Percentiles rank a stretch among this genome's conserved stretches.
Evolutionary conservation across 2,888 invertebrate genomes (phyloP).

Genomic region (Phengaris arion): DNA sequence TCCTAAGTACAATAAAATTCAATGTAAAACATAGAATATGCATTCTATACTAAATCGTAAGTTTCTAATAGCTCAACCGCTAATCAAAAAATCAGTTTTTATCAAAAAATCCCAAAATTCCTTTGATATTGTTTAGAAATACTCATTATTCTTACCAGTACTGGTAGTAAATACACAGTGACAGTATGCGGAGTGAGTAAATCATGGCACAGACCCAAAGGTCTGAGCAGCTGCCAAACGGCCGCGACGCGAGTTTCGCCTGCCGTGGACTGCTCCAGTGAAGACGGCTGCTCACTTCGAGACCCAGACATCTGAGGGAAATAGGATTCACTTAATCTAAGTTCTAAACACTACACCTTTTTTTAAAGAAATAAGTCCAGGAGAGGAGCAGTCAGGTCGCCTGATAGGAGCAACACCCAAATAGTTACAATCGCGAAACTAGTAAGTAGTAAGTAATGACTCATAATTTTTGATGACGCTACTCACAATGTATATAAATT

Average conservation of each 20-base stretch:
- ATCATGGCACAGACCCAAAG: conserved; percentile 95
- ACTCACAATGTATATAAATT: not conserved
- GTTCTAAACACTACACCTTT: not conserved
- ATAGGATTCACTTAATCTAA: not conserved
- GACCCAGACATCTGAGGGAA: conserved; percentile 48
- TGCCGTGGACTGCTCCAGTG: conserved; percentile 62
- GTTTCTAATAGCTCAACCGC: not conserved
- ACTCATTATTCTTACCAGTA: conserved; percentile 82
- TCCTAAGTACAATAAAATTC: conserved; percentile 79
- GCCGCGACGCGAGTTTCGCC: conserved; percentile 68
- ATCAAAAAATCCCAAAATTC: too few species aligned
- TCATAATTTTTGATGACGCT: not conserved
- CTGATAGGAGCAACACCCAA: too few species aligned
- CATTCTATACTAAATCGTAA: not conserved
- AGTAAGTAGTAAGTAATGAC: not conserved
- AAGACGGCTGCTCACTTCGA: conserved; percentile 65
- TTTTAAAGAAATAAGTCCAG: not conserved
- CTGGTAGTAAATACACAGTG: conserved; percentile 94
- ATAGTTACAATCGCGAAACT: too few species aligned
- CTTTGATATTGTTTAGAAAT: too few species aligned
- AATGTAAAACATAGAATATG: not conserved
- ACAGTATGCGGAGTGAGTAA: conserved; percentile 93
- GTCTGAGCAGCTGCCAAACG: conserved; percentile 85
- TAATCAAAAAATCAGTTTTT: too few species aligned
- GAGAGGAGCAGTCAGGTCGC: too few species aligned